phyloP scores from a whole-genome alignment of 2,113 vertebrate species.

The Harpagus bidentatus region DNA sequence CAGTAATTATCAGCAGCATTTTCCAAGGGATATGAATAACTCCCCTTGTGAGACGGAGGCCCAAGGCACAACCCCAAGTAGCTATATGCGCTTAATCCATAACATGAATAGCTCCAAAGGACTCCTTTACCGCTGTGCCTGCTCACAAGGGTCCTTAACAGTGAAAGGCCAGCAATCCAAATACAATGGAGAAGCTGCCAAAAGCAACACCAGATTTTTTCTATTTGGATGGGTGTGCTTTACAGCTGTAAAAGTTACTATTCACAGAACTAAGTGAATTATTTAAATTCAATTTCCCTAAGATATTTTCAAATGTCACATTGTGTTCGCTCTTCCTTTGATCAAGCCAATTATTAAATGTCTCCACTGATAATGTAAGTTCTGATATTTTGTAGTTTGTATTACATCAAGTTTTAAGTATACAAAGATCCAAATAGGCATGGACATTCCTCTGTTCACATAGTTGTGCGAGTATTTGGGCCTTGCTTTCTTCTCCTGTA shows the following conservation, averaged over 20 bases:
- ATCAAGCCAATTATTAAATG: not conserved
- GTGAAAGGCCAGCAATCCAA: slow-evolving; percentile 25
- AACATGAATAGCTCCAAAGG: slow-evolving; percentile 33
- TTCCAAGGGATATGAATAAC: slow-evolving; percentile 69
- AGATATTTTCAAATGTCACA: not conserved
- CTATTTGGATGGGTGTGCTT: slow-evolving; percentile 24
- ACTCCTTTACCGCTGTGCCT: slow-evolving; percentile 8
- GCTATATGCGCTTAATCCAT: slow-evolving; percentile 51
- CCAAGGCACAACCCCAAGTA: slow-evolving; percentile 36
- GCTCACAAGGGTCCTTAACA: slow-evolving; percentile 47
- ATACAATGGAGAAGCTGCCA: slow-evolving; percentile 56
- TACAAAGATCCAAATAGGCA: not conserved
- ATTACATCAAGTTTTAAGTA: not conserved
- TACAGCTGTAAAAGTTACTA: slow-evolving; percentile 28
- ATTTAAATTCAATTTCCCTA: slow-evolving; percentile 42
- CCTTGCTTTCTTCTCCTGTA: not conserved
- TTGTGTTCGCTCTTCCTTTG: not conserved
- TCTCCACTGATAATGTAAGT: not conserved
- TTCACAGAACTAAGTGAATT: slow-evolving; percentile 55
- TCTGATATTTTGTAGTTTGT: not conserved
- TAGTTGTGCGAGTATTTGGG: not conserved
- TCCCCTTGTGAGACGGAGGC: slow-evolving; percentile 55
- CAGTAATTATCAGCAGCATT: slow-evolving; percentile 75
- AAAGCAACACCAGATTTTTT: slow-evolving; percentile 32
- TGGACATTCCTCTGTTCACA: not conserved